Conservation (phyloP, 1,140 invertebrate genomes). For the Sitobion miscanthi region DNA sequence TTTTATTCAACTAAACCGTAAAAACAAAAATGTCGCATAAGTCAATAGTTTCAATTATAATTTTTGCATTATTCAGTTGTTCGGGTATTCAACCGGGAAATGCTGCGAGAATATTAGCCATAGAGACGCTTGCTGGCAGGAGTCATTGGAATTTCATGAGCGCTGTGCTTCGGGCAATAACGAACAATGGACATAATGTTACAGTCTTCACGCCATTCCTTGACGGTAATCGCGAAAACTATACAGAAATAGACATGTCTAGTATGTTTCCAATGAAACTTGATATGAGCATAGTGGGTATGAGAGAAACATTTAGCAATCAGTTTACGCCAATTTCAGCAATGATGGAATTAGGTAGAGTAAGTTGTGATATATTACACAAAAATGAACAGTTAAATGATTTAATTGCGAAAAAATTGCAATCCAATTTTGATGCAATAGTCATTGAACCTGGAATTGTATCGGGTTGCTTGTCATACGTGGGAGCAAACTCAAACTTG, state of each 20-base stretch:
- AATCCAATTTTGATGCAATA: background rate
- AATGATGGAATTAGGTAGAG: too few relatives aligned
- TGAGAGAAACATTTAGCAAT: background rate
- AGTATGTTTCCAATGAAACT: background rate
- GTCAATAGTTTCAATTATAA: too few relatives aligned
- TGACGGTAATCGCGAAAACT: too few relatives aligned
- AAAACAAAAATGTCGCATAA: too few relatives aligned
- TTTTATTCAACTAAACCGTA: too few relatives aligned
- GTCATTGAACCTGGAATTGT: background rate
- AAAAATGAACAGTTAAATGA: background rate
- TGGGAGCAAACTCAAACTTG: background rate
- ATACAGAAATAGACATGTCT: background rate
- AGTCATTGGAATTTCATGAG: constrained; percentile 63
- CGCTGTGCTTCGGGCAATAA: constrained; percentile 59
- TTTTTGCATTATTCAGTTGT: too few relatives aligned
- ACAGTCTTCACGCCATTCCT: too few relatives aligned
- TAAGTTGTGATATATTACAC: background rate
- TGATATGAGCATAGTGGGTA: background rate
- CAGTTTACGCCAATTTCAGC: background rate
- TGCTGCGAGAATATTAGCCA: constrained; percentile 56
- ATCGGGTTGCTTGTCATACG: background rate
- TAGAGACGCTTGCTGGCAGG: constrained; percentile 59
- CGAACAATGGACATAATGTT: background rate
- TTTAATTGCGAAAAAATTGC: background rate
- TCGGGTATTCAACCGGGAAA: too few relatives aligned